These are phyloP conservation scores for Zelostemma sp. DNA, from an alignment of 1,140 invertebrate species.

Conservation along the genomic window DNA sequence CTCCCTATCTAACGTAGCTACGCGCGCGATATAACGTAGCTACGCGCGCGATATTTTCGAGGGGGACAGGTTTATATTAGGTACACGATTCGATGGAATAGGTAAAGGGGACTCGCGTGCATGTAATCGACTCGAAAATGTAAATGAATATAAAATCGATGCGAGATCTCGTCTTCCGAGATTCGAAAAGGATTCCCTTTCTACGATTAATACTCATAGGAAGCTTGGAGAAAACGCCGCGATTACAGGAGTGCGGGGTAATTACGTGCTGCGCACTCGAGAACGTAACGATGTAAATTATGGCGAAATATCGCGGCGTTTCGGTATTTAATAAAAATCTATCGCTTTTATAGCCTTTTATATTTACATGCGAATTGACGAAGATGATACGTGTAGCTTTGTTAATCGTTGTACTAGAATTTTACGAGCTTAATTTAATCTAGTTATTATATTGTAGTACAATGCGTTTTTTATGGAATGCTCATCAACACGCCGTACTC, in stretches of 20 bases:
- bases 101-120: slow-evolving; percentile 27
- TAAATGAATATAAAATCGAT: slow-evolving; percentile 43
- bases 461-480: slow-evolving; percentile 28
- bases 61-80: slow-evolving; percentile 35
- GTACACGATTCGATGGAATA: slow-evolving; percentile 37
- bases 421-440: too few relatives aligned
- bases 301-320: background rate
- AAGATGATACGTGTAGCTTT: background rate
- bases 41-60: too few relatives aligned
- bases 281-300: background rate
- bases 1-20: slow-evolving; percentile 25
- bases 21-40: too few relatives aligned
- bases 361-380: too few relatives aligned
- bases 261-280: background rate
- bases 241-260: background rate
- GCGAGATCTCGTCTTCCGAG: slow-evolving; percentile 31
- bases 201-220: slow-evolving; percentile 32
- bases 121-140: slow-evolving; percentile 47
- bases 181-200: slow-evolving; percentile 36
- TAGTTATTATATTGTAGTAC: too few relatives aligned
- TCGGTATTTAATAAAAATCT: background rate
- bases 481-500: slow-evolving; percentile 19
- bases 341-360: background rate
- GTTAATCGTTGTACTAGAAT: background rate
- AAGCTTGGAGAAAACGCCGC: background rate